Evolutionary conservation across 2,113 vertebrate genomes (phyloP), one percentile per base, ranked within the genome.

Genomic region (Ptychochromis oligacanthus): DNA sequence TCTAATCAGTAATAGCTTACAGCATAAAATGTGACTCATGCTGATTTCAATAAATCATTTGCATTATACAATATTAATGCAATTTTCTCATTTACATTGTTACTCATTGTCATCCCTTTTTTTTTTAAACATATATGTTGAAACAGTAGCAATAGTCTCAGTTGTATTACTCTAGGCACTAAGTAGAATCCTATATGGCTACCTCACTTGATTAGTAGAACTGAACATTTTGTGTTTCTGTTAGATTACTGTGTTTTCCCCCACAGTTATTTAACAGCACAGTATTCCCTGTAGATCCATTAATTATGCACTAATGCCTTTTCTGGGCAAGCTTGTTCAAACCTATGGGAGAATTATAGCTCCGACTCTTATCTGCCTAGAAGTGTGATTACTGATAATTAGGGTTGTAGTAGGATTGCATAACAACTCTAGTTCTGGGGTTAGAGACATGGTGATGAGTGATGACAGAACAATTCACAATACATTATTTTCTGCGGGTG

Each of bases 221-320:
- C 5, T 40, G 64, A 84, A 55, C 55, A 72, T 77, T 72, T 72
- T 88, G 76, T 70, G 86, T 78, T 78, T 83, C 36, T 81, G 40
- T 60, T 65, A 31, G 77, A 87, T 80, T 72, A 76, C 31, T 60
- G 52, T 46, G 60, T 79, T 84, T 55, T 36, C 22, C 72, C 24
- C 31, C 70, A 67, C 64, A 62, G 79, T 54, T 85, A 80, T 59
- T 87, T 81, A 87, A 88, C 82, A 81, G 24, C 55, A 78, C 52
- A 34, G 7, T 36, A 52, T 67, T 77, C 80, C 84, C 67, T 7
- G 20, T 46, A 80, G 80, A 78, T 59, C 40, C 43, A 55, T 83
- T 84, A 74, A 87, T 89, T 87, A 87, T 84, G 57, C 80, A 70
- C 57, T 74, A 81, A 77, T 81, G 54, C 80, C 56, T 79, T 79